Base-by-base conservation (phyloP, 2,888 invertebrate species). In the Crossocerus cetratus region DNA sequence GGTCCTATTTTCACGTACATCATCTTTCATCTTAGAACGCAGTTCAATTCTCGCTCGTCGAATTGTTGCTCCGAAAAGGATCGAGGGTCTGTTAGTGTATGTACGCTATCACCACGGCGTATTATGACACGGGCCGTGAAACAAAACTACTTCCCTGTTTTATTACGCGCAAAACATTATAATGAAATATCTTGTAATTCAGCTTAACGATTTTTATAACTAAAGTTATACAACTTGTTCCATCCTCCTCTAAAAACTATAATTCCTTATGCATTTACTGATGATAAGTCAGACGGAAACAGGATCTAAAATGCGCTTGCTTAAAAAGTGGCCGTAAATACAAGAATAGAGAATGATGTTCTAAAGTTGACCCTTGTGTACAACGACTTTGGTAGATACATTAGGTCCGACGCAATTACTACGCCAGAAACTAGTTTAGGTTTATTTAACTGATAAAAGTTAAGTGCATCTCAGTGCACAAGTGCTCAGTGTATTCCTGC, bases 281-380 rank as follows among this genome's bases (percentile, higher is more conserved):
- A 23, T 21, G 54, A 67, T 68, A 61, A 67, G 22, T 70, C 58
- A 45, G 44, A 65, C 57, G 21, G 42, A 23, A 72, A 65, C 55
- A 23, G 55, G 66, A 66, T 71, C 32, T 60, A 55, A 63, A 69
- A 74, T 62, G 59, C 63, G 60, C 53, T 49, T 57, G 16, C 56
- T 69, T 66, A 60, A 63, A 74, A 74, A 62, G 49, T 71, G 69
- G 58, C 63, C 56, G 56, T 72, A 61, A 72, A 65, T 72, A 70
- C 55, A 58, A 55, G 65, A 68, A 67, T 69, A 32, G 32, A 32
- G 32, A 73, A 79, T 63, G 55, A 21, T 56, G 68, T 80, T 69
- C 58, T 62, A 69, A 69, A 68, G 58, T 60, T 72, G 54, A 68
- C 23, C 14, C 8, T 62, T 62, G 62, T 61, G 43, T 55, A 65